Conservation (phyloP, 2,113 vertebrate genomes). For the Paedocypris sp. region DNA sequence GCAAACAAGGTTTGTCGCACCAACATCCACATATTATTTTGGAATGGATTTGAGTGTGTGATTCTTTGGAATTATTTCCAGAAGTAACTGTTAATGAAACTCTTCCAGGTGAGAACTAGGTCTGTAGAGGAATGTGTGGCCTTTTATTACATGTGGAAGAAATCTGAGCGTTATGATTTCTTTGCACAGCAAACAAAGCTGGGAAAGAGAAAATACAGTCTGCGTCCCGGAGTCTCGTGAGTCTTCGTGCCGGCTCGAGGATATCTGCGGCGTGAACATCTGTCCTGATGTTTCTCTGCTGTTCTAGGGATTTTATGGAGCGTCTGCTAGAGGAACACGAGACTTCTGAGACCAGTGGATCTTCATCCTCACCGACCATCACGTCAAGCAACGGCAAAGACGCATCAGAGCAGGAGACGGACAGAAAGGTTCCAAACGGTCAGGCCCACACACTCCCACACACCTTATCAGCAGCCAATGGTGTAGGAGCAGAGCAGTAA, state of each 20-base stretch:
- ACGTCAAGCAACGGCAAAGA: constrained; percentile 80
- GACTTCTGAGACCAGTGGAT: constrained; percentile 77
- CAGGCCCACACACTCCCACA: constrained; percentile 11
- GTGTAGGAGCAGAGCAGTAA: no score
- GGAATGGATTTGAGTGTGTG: background rate
- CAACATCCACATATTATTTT: background rate
- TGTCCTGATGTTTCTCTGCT: constrained; percentile 16
- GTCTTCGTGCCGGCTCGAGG: no score
- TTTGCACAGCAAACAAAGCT: constrained; percentile 95
- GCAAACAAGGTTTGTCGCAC: constrained; percentile 77
- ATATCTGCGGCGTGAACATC: background rate
- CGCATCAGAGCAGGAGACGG: constrained; percentile 77
- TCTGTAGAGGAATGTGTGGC: constrained; percentile 95
- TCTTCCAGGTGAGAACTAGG: constrained; percentile 82
- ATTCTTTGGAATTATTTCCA: constrained; percentile 5
- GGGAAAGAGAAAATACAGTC: constrained; percentile 96
- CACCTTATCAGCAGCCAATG: background rate
- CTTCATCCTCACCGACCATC: constrained; percentile 74
- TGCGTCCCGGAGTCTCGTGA: constrained; percentile 94
- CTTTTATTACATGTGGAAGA: constrained; percentile 98
- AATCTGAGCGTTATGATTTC: constrained; percentile 94
- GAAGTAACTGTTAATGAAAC: constrained; percentile 53
- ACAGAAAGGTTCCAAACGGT: constrained; percentile 80
- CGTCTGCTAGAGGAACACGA: constrained; percentile 83
- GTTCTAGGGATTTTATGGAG: constrained; percentile 85